Evolutionary conservation across 1,140 invertebrate species (phyloP), one percentile per base, ranked within the genome.

Genomic region (Cylas formicarius): DNA sequence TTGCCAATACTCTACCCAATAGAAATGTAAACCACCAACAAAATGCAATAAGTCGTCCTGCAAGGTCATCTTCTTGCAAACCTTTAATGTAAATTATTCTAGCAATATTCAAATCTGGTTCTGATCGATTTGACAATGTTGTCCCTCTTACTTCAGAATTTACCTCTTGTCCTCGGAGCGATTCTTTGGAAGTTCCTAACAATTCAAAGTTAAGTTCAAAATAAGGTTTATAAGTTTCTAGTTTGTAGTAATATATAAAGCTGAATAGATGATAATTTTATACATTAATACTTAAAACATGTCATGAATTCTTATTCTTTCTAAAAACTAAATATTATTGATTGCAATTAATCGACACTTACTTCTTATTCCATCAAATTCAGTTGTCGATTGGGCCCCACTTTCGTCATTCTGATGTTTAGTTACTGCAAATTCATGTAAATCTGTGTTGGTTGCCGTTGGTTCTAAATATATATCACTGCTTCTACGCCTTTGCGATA

Each of bases 1-100:
- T 72, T n/a, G 81, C 72, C 9, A 84, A 66, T 60, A 84, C 67
- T 22, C 83, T 69, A 10, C 77, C 71, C 3, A 76, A 54, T 18
- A 86, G 75, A 53, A 83, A 85, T 13, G 76, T 66, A 29, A 81
- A 79, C 82, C 83, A 85, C 57, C 79, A 82, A 9, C 79, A 61
- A 54, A 80, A 83, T 8, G 80, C 69, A 7, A 84, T 62, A 5
- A 78, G 64, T 44, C 73, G 75, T 7, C 78, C 79, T 0, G 78
- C 69, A 2, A 75, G 69, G 55, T 85, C 81, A 53, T 84, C 81
- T 52, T 83, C 58, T 6, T 56, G 56, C 20, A 65, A 27, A n/a
- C 54, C 53, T 44, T 56, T 57, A 2, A 56, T 46, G 28, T 44
- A 40, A 11, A 39, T 35, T 14, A 57, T 33, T 35, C 55, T 37